phyloP scores from a whole-genome alignment of 2,113 vertebrate genomes.

The Rallus limicola region DNA sequence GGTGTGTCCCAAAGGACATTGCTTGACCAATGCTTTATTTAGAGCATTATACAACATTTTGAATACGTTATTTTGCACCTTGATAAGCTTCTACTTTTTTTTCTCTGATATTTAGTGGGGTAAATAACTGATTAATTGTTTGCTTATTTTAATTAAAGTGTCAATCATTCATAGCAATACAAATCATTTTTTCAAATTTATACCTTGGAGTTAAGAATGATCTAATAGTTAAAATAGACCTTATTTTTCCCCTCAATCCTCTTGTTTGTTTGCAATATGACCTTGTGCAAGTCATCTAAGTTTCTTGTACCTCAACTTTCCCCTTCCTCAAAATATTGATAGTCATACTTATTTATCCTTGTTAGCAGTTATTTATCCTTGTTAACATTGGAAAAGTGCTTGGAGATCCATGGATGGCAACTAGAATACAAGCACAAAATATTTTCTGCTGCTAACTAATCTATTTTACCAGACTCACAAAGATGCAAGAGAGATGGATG shows the following conservation, averaged over 20 bases:
- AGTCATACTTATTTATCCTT: neutral
- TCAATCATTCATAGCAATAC: neutral
- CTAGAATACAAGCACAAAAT: neutral
- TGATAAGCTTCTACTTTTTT: neutral
- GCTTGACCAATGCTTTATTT: neutral
- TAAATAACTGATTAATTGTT: neutral
- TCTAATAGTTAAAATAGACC: neutral
- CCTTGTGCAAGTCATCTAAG: neutral
- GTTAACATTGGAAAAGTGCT: neutral
- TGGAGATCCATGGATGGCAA: neutral
- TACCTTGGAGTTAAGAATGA: neutral
- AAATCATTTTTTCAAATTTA: neutral
- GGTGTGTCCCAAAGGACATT: neutral
- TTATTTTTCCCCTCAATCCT: neutral
- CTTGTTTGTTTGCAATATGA: neutral
- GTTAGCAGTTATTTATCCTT: neutral
- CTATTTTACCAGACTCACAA: neutral
- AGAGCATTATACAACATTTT: neutral
- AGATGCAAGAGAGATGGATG: constrained; percentile 19
- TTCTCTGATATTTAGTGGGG: rapidly evolving
- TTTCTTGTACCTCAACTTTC: neutral
- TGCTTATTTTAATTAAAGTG: neutral
- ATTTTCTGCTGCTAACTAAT: neutral
- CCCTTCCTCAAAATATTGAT: neutral
- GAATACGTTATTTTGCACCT: neutral